Base-by-base conservation (phyloP, 1,140 invertebrate genomes). In the Drosophila varians region DNA sequence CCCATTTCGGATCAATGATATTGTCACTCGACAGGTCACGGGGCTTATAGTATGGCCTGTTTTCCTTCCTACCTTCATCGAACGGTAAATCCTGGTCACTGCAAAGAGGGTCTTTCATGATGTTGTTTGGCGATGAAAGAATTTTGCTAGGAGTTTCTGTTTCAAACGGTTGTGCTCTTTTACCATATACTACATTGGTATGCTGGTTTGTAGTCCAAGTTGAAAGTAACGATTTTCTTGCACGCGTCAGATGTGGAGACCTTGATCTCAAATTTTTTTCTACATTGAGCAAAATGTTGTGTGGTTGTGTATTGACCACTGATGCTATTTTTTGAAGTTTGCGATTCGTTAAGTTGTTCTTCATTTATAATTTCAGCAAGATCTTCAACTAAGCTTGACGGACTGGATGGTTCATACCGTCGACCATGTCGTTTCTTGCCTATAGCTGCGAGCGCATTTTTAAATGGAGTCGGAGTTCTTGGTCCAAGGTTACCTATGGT, bases 391-490 rank as follows among this genome's bases (percentile, higher is more conserved):
- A 97, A 90, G 42, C 95, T 92, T 12, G 95, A 96, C 0, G 97
- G 96, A n/a, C 96, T 97, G 5, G 96, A 94, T 1, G 95, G 95
- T 25, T 90, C 65, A 45, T 89, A 91, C 1, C 74, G 78, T 12
- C 77, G 77, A 5, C 86, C 92, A 0, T 95, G 95, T 1, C 94
- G 95, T 77, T 96, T 95, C 90, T 95, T 96, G 66, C 96, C 96
- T 14, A 98, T 91, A 73, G 97, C 96, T 0, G 96, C 96, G 43
- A 98, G 91, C 0, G 97, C 97, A 71, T 97, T 96, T 91, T 98
- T 98, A 91, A 99, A 98, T 0, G 97, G 97, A 0, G 97, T 98
- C 2, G 97, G 97, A 0, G 97, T 98, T 58, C 96, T 94, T 34
- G 94, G 96, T 48, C 72, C 87, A 16, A 77, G 48, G 42, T 76